Conservation (phyloP, 2,797 vertebrate species). For the Cirrhinus molitorella region DNA sequence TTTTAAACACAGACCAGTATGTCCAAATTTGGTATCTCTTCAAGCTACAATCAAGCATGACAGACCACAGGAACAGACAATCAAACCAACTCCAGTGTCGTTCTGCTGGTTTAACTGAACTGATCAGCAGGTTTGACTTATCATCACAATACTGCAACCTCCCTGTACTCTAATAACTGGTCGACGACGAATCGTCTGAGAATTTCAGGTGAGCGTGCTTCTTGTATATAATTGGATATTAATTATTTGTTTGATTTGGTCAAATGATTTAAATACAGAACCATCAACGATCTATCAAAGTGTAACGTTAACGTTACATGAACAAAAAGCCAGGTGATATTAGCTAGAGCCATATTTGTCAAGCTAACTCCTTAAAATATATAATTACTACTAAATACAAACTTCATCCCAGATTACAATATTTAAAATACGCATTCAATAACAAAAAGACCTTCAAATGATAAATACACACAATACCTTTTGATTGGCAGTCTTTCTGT, state of each 20-base stretch:
- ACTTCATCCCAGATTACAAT: neutral
- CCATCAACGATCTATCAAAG: neutral
- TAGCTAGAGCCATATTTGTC: neutral
- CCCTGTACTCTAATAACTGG: neutral
- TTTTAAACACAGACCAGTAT: neutral
- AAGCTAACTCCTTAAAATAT: neutral
- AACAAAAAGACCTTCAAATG: neutral
- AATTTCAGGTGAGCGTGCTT: neutral
- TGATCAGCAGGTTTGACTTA: neutral
- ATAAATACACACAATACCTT: constrained; percentile 40
- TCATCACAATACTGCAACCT: neutral
- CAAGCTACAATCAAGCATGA: neutral
- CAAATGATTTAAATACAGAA: neutral
- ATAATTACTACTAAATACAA: neutral
- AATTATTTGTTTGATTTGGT: neutral
- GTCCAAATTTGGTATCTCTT: neutral
- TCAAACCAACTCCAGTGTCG: neutral
- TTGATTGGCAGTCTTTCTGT: constrained; percentile 14
- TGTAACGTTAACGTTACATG: no score
- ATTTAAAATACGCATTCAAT: neutral
- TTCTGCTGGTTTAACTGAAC: neutral
- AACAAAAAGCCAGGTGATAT: neutral
- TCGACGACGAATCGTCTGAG: neutral
- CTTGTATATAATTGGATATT: neutral
- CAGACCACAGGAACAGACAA: neutral